Evolutionary conservation across 2,888 invertebrate species (phyloP).

Genomic region (Microplitis deprimator): DNA sequence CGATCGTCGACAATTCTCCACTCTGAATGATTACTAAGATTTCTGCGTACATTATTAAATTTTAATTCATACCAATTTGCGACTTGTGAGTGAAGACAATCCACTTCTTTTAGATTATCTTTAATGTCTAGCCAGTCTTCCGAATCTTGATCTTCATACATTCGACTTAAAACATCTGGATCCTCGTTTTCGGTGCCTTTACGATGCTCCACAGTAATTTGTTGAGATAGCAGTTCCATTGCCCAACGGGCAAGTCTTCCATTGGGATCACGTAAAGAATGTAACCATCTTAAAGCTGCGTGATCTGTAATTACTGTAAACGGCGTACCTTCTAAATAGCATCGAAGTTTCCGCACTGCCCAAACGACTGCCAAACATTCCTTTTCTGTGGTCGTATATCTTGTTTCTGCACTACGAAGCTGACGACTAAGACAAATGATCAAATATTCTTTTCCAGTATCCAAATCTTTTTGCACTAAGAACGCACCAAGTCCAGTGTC

Average conservation of each 20-base stretch:
- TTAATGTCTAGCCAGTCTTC: background rate
- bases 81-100: background rate
- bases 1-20: background rate
- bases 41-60: background rate
- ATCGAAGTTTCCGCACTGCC: background rate
- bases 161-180: background rate
- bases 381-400: background rate
- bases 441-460: conserved; percentile 21
- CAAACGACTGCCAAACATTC: too few species aligned
- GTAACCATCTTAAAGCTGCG: conserved; percentile 42
- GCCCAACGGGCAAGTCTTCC: conserved; percentile 17
- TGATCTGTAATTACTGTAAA: conserved; percentile 54
- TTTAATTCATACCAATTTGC: background rate
- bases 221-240: conserved; percentile 1
- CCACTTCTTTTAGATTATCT: background rate
- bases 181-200: background rate
- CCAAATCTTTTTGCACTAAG: conserved; percentile 39
- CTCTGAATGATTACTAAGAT: background rate
- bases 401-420: background rate
- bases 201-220: conserved; percentile 3
- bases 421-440: background rate
- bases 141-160: background rate
- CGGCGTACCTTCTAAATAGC: background rate
- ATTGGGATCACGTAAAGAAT: conserved; percentile 35
- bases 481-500: conserved; percentile 48